Conservation (phyloP, 2,113 vertebrate genomes). For the Ctenomys sociabilis region DNA sequence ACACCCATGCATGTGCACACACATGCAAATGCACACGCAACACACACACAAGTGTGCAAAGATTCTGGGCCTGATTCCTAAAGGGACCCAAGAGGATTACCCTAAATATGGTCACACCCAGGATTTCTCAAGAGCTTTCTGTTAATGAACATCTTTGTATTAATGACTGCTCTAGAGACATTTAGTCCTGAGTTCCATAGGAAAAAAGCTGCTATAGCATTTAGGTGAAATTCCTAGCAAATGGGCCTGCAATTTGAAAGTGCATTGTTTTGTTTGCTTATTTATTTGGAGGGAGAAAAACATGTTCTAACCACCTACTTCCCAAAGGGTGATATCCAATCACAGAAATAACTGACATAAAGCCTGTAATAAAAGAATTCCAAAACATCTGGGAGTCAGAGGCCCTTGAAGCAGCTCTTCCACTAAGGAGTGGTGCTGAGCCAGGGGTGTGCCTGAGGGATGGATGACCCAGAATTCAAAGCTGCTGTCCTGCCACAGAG, state of each 20-base stretch:
- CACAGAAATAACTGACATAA: background rate
- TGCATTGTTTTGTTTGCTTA: background rate
- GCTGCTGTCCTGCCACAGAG: background rate
- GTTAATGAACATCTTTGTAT: background rate
- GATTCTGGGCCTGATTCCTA: background rate
- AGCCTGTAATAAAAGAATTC: background rate
- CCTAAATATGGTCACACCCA: background rate
- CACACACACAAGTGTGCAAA: background rate
- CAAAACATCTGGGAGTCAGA: background rate
- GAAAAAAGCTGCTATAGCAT: background rate
- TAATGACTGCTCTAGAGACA: background rate
- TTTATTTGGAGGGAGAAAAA: background rate
- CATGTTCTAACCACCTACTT: slow-evolving; percentile 14
- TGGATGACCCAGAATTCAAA: background rate
- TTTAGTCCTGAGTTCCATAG: background rate
- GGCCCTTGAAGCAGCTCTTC: background rate
- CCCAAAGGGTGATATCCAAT: background rate
- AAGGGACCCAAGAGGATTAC: background rate
- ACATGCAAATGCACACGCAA: background rate
- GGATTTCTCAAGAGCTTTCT: background rate
- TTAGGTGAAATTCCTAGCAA: background rate
- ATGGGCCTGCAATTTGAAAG: background rate
- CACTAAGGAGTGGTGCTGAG: background rate
- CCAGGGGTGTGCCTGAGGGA: background rate
- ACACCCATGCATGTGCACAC: background rate